phyloP scores from a whole-genome alignment of 2,888 invertebrate species.

The Blera fallax region DNA sequence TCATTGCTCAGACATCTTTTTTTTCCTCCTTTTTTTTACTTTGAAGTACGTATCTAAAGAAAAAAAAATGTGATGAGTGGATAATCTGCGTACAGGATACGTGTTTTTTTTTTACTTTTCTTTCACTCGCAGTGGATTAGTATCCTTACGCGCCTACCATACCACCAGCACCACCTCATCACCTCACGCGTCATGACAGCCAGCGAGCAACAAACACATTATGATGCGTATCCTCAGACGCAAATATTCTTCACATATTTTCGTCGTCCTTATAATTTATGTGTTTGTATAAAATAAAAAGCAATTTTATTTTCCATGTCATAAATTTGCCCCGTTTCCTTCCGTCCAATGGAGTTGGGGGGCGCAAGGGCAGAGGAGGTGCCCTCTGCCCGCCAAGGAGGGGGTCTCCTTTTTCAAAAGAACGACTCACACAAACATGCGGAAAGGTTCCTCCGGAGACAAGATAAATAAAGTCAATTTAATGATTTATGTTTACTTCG shows the following conservation, averaged over 20 bases:
- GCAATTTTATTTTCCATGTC: conserved; percentile 70
- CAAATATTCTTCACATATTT: conserved; percentile 60
- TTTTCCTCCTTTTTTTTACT: background rate
- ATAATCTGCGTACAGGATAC: conserved; percentile 37
- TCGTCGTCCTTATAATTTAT: conserved; percentile 68
- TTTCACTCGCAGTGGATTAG: conserved; percentile 45
- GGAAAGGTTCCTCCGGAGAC: conserved; percentile 64
- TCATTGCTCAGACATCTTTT: conserved; percentile 23
- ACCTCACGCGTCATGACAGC: conserved; percentile 23
- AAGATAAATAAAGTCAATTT: conserved; percentile 73
- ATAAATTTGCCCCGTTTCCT: conserved; percentile 65
- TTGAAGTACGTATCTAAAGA: conserved; percentile 3
- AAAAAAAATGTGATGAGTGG: conserved; percentile 24
- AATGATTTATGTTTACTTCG: conserved; percentile 71
- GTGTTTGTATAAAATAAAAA: conserved; percentile 68
- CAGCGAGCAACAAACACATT: conserved; percentile 48
- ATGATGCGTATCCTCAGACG: conserved; percentile 50
- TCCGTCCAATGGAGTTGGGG: conserved; percentile 25
- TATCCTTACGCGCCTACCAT: background rate
- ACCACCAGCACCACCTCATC: background rate
- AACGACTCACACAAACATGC: conserved; percentile 2
- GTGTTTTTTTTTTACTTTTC: background rate
- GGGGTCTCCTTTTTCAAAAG: background rate
- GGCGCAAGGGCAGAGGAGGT: background rate
- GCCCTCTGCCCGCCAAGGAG: background rate